These are phyloP conservation scores for Orthosia gracilis DNA, from an alignment of 2,888 invertebrate species.

Conservation along the genomic window DNA sequence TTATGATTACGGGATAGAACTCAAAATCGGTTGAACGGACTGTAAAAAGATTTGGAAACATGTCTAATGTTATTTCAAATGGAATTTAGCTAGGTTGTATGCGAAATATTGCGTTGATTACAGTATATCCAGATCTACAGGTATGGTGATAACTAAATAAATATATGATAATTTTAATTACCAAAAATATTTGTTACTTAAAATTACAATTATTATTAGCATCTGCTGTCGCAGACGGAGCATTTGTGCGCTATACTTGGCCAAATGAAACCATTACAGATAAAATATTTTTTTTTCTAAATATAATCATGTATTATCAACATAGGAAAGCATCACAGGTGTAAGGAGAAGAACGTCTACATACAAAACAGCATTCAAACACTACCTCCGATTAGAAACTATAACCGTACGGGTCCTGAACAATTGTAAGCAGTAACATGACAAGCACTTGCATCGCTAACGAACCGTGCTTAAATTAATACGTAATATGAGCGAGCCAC, in stretches of 20 bases:
- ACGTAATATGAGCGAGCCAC: slow-evolving; percentile 63
- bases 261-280: no score
- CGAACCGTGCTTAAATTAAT: slow-evolving; percentile 69
- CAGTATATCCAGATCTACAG: neutral
- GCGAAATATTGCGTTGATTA: neutral
- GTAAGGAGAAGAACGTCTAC: no score
- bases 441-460: slow-evolving; percentile 66
- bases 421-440: slow-evolving; percentile 25
- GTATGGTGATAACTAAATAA: no score
- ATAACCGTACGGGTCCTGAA: slow-evolving; percentile 12
- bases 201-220: no score
- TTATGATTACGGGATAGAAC: no score
- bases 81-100: neutral
- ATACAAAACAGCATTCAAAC: slow-evolving; percentile 1
- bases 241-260: neutral
- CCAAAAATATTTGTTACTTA: no score
- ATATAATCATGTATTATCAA: neutral
- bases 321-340: neutral
- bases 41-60: no score
- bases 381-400: neutral
- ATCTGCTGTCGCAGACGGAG: no score
- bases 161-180: no score
- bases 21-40: no score
- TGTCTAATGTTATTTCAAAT: no score
- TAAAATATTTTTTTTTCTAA: neutral